These are phyloP conservation scores for Paratilapia polleni DNA, from an alignment of 2,113 vertebrate genomes.

Conservation along the genomic window DNA sequence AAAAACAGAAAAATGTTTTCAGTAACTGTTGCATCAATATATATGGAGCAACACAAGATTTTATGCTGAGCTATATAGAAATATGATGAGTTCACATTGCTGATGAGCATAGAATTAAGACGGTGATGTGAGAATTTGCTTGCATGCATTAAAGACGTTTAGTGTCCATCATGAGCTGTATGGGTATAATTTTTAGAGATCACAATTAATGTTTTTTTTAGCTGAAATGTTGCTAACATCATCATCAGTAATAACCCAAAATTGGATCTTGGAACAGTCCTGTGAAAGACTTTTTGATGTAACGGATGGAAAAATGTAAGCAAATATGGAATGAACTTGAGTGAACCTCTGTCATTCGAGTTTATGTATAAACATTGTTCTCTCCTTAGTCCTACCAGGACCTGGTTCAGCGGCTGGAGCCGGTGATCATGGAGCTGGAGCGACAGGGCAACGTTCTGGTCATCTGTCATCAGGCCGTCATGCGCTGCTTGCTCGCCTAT, in stretches of 20 bases:
- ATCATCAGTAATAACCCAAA: neutral
- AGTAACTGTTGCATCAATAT: neutral
- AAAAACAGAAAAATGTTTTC: too few relatives aligned
- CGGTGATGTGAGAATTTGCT: too few relatives aligned
- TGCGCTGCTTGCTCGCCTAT: constrained; percentile 96
- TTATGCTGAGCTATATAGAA: neutral
- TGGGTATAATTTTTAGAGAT: too few relatives aligned
- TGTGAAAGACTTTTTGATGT: neutral
- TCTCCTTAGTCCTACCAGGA: constrained; percentile 94
- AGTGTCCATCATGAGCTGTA: too few relatives aligned
- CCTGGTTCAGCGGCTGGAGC: constrained; percentile 94
- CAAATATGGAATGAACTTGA: neutral
- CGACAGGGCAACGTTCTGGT: constrained; percentile 94
- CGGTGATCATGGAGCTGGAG: constrained; percentile 97
- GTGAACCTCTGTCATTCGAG: neutral
- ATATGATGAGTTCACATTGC: neutral
- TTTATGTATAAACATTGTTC: neutral
- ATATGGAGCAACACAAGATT: neutral
- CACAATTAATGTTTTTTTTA: too few relatives aligned
- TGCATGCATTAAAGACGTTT: too few relatives aligned
- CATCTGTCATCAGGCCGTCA: constrained; percentile 96
- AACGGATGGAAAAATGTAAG: neutral
- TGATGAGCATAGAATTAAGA: neutral
- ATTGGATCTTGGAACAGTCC: neutral
- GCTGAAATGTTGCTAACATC: neutral